Evolutionary conservation across 2,888 invertebrate species (phyloP).

Genomic region (Malachius bipustulatus): DNA sequence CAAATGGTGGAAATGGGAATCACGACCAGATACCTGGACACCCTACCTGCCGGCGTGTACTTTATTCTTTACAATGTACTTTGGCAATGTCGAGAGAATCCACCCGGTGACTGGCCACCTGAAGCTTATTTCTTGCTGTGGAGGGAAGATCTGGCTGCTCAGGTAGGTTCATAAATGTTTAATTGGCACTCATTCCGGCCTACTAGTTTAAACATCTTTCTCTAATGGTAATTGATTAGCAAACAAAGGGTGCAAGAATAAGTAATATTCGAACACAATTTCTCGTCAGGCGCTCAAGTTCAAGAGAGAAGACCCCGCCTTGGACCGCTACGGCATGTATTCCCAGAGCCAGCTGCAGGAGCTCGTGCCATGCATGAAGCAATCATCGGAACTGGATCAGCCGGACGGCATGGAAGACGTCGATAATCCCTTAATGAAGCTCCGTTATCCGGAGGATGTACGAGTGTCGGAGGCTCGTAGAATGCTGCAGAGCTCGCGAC

Average conservation of each 20-base stretch:
- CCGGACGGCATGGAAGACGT: constrained; percentile 54
- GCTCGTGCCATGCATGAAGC: constrained; percentile 27
- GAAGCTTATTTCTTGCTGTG: constrained; percentile 59
- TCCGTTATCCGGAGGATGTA: constrained; percentile 53
- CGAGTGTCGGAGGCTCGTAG: constrained; percentile 74
- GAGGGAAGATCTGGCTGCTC: constrained; percentile 56
- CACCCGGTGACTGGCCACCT: constrained; percentile 61
- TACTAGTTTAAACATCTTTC: too few species aligned
- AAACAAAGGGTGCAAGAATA: too few species aligned
- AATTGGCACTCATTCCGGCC: too few species aligned
- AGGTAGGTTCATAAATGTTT: too few species aligned
- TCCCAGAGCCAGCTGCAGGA: constrained; percentile 22
- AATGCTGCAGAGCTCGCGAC: constrained; percentile 75
- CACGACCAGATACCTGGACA: constrained; percentile 56
- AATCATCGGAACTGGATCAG: constrained; percentile 38
- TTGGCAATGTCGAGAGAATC: constrained; percentile 55
- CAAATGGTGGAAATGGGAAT: constrained; percentile 45
- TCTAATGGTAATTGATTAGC: too few species aligned
- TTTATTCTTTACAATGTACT: constrained; percentile 56
- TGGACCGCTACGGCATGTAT: constrained; percentile 19
- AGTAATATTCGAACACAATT: too few species aligned
- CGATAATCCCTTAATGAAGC: constrained; percentile 41
- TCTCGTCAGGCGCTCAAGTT: too few species aligned
- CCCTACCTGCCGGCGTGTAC: constrained; percentile 58
- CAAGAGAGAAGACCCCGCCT: too few species aligned